A percentile compares a stretch with the other conserved stretches of the same genome.
These are phyloP conservation scores for Neuroterus valhalla DNA, from an alignment of 1,140 invertebrate genomes.

Conservation along the genomic window DNA sequence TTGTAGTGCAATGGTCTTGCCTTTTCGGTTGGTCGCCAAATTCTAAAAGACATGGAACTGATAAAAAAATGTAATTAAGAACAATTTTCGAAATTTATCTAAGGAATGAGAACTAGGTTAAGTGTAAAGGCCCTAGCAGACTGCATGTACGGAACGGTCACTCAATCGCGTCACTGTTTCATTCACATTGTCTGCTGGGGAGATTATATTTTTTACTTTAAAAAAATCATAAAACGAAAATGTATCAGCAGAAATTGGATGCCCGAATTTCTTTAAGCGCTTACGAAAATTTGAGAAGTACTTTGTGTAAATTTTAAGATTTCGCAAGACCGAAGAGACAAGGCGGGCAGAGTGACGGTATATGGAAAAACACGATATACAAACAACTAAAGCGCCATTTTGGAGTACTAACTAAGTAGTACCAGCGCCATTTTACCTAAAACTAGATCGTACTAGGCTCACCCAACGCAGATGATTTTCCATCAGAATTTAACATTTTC, in stretches of 20 bases:
- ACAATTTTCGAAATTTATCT: background rate
- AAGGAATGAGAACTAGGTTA: background rate
- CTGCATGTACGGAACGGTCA: too few species aligned
- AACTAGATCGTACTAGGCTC: constrained; percentile 70
- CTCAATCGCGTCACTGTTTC: too few species aligned
- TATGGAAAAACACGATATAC: constrained; percentile 70
- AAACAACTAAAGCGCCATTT: constrained; percentile 72
- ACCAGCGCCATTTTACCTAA: constrained; percentile 67
- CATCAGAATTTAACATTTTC: constrained; percentile 28
- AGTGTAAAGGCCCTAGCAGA: too few species aligned
- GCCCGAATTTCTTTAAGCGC: too few species aligned
- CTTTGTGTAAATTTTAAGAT: background rate
- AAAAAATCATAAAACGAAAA: too few species aligned
- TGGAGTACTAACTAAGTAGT: constrained; percentile 69
- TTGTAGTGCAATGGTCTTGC: constrained; percentile 56
- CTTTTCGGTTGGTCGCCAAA: constrained; percentile 40
- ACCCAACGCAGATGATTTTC: constrained; percentile 50
- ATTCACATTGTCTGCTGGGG: too few species aligned
- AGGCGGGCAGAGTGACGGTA: constrained; percentile 64
- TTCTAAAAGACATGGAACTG: too few species aligned
- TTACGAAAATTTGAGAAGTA: background rate
- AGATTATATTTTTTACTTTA: too few species aligned
- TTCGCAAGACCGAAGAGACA: constrained; percentile 51
- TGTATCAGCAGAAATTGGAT: too few species aligned
- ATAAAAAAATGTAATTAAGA: background rate